Conservation (phyloP, 2,888 invertebrate genomes). For the Amblyjoppa fuscipennis region DNA sequence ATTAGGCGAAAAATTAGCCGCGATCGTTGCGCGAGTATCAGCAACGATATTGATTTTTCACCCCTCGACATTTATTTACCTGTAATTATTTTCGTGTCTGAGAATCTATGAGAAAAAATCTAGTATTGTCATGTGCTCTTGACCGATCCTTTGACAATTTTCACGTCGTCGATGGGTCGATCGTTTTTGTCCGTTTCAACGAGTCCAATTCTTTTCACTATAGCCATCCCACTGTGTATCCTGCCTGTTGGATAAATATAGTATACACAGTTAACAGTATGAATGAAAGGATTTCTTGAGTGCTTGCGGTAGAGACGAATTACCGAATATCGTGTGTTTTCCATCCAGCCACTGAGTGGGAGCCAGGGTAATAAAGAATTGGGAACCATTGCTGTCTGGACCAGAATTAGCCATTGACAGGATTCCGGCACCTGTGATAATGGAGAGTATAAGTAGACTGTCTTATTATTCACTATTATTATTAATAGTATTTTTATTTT, state of each 20-base stretch:
- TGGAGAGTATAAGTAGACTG: slow-evolving; percentile 3
- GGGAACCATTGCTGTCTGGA: slow-evolving; percentile 98
- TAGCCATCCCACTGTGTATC: slow-evolving; percentile 94
- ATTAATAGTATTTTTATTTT: no score
- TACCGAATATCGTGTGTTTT: slow-evolving; percentile 98
- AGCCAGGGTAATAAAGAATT: slow-evolving; percentile 98
- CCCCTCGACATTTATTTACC: slow-evolving; percentile 27
- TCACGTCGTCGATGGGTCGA: slow-evolving; percentile 95
- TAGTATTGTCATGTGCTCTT: slow-evolving; percentile 82
- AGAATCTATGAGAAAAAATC: slow-evolving; percentile 19
- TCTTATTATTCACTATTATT: no score
- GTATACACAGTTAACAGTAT: neutral
- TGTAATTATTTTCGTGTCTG: slow-evolving; percentile 13
- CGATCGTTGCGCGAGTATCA: neutral
- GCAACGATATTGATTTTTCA: neutral
- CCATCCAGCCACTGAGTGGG: slow-evolving; percentile 99
- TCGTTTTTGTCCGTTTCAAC: slow-evolving; percentile 98
- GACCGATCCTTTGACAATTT: slow-evolving; percentile 89
- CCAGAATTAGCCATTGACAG: slow-evolving; percentile 99
- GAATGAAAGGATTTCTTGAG: slow-evolving; percentile 69
- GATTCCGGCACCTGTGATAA: slow-evolving; percentile 88
- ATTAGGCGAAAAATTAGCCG: neutral
- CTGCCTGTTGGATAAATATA: slow-evolving; percentile 86
- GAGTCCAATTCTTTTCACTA: slow-evolving; percentile 96
- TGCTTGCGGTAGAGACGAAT: neutral